Evolutionary conservation across 2,888 invertebrate species (phyloP).

Genomic region (Sphinx pinastri): DNA sequence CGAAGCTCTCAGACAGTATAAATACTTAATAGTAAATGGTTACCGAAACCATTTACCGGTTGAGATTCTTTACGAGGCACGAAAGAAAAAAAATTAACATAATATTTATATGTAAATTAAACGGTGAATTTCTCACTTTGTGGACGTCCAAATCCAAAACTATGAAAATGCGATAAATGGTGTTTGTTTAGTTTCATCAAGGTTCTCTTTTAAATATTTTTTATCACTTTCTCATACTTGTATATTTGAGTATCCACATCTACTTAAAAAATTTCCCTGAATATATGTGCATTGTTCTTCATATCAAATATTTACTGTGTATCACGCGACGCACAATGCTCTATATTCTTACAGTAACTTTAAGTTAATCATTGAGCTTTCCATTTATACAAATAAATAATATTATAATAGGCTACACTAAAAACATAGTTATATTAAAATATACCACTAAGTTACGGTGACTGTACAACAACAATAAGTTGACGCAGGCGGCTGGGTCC

Average conservation of each 20-base stretch:
- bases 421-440: constrained; percentile 59
- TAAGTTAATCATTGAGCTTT: constrained; percentile 83
- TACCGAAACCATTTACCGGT: constrained; percentile 48
- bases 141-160: not conserved
- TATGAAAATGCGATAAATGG: not conserved
- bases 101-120: constrained; percentile 45
- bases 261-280: not conserved
- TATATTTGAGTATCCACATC: not conserved
- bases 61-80: constrained; percentile 81
- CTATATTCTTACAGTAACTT: constrained; percentile 74
- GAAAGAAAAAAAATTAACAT: constrained; percentile 76
- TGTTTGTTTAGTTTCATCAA: not conserved
- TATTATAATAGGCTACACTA: constrained; percentile 60
- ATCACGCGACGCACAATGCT: constrained; percentile 69
- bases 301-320: constrained; percentile 67
- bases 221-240: not conserved
- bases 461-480: constrained; percentile 55
- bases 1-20: constrained; percentile 45
- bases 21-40: constrained; percentile 39
- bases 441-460: constrained; percentile 60
- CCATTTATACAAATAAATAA: constrained; percentile 82
- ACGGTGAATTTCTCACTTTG: not conserved
- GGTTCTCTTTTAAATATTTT: not conserved
- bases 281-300: constrained; percentile 29
- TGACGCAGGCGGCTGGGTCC: constrained; percentile 42